A percentile compares a stretch with the other conserved stretches of the same genome.
Conservation (phyloP, 2,113 vertebrate genomes). For the Hippocampus mohnikei region DNA sequence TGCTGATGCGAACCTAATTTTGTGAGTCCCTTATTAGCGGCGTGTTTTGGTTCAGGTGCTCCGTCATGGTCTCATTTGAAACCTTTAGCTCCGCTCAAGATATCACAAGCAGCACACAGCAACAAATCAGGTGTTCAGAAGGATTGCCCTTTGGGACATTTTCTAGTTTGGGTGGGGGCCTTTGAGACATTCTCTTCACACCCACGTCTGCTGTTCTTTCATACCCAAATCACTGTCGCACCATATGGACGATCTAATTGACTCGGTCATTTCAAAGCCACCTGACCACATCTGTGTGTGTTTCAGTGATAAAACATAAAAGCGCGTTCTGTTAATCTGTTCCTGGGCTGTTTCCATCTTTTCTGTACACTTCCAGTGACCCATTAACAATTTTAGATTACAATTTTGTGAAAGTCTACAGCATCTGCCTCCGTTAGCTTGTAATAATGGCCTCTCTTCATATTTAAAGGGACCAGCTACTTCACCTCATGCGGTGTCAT, state of each 20-base stretch:
- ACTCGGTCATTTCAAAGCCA: conserved; percentile 70
- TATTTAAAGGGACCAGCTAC: conserved; percentile 46
- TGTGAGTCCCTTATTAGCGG: conserved; percentile 36
- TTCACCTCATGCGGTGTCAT: conserved; percentile 6
- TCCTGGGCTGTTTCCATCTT: conserved; percentile 48
- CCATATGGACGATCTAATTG: conserved; percentile 75
- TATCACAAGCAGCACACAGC: conserved; percentile 41
- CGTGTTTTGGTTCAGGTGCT: conserved; percentile 52
- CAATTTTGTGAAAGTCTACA: conserved; percentile 64
- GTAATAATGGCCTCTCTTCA: conserved; percentile 57
- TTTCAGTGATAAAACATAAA: conserved; percentile 76
- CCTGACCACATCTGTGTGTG: conserved; percentile 55
- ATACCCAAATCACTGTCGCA: conserved; percentile 67
- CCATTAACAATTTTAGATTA: conserved; percentile 66
- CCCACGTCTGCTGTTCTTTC: conserved; percentile 51
- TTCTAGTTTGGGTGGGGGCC: conserved; percentile 29
- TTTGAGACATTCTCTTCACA: conserved; percentile 63
- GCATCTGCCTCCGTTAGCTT: conserved; percentile 67
- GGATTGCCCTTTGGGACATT: conserved; percentile 51
- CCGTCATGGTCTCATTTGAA: conserved; percentile 43
- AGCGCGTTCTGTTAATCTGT: conserved; percentile 69
- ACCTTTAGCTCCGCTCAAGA: conserved; percentile 33
- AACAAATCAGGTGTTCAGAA: conserved; percentile 63
- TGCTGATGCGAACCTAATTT: conserved; percentile 42
- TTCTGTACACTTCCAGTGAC: conserved; percentile 56